Evolutionary conservation across 2,797 vertebrate genomes (phyloP).

Genomic region (Eidolon dupreanum): DNA sequence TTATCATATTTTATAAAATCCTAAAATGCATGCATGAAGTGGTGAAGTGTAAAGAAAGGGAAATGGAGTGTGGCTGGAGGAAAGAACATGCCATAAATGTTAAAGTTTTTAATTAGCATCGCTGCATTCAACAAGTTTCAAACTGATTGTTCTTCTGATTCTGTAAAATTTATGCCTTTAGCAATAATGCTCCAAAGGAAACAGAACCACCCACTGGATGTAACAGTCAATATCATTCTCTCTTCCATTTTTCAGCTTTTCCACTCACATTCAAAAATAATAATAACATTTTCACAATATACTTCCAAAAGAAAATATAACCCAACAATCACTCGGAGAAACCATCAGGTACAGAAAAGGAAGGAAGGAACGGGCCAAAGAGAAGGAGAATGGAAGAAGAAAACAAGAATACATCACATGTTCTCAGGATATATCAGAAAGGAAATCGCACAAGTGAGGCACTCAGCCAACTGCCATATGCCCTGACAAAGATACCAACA

Average conservation of each 20-base stretch:
- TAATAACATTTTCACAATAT: neutral
- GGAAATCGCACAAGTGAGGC: conserved; percentile 85
- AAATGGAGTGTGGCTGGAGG: neutral
- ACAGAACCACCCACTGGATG: neutral
- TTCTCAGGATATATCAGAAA: conserved; percentile 61
- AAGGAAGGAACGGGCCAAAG: neutral
- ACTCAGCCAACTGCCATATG: conserved; percentile 95
- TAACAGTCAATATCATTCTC: neutral
- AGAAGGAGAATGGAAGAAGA: conserved; percentile 24
- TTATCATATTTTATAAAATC: neutral
- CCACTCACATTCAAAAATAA: neutral
- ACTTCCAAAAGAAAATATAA: neutral
- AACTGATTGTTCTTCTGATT: neutral
- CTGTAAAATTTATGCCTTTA: neutral
- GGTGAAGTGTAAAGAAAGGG: neutral
- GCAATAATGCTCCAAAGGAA: neutral
- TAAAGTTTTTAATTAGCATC: conserved; percentile 24
- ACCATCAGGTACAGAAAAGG: neutral
- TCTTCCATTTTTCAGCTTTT: neutral
- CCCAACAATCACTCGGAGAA: neutral
- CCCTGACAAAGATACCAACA: conserved; percentile 92
- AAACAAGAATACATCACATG: neutral
- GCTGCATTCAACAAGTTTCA: conserved; percentile 51
- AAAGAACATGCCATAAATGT: neutral
- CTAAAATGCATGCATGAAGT: neutral